These are phyloP conservation scores for Dryocosmus kuriphilus DNA, from an alignment of 2,888 invertebrate species.

Conservation along the genomic window DNA sequence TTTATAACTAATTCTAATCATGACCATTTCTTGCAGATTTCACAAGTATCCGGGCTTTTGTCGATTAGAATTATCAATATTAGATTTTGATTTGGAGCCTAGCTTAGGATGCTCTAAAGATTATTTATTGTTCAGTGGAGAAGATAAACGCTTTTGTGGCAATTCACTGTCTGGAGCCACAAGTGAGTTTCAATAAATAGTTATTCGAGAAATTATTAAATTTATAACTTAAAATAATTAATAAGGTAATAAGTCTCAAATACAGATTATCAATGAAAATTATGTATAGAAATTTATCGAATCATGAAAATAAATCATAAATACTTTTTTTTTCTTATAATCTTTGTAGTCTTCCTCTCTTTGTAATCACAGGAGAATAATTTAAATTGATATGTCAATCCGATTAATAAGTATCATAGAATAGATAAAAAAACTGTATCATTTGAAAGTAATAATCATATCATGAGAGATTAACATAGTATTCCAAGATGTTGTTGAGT, in stretches of 20 bases:
- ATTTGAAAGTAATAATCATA: slow-evolving; percentile 16
- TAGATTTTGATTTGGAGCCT: slow-evolving; percentile 77
- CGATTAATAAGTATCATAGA: not conserved
- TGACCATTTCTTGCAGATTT: slow-evolving; percentile 70
- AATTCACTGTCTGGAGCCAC: slow-evolving; percentile 71
- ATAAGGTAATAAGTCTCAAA: not conserved
- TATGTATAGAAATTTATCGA: not conserved
- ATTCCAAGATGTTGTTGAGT: not conserved
- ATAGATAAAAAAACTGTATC: not conserved
- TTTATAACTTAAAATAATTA: not conserved
- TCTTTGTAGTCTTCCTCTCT: no score
- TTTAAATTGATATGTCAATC: not conserved
- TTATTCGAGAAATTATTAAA: not conserved
- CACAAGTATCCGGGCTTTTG: slow-evolving; percentile 75
- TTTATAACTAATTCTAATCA: not conserved
- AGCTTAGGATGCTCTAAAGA: slow-evolving; percentile 77
- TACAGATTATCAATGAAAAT: not conserved
- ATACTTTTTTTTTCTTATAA: not conserved
- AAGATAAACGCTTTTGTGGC: slow-evolving; percentile 76
- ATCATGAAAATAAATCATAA: not conserved
- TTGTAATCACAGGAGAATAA: slow-evolving; percentile 1
- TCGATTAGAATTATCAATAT: slow-evolving; percentile 73
- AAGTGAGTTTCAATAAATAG: slow-evolving; percentile 64
- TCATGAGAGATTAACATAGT: not conserved
- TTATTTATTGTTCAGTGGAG: slow-evolving; percentile 73